Conservation (phyloP, 2,888 invertebrate species). For the Smittia aterrima region DNA sequence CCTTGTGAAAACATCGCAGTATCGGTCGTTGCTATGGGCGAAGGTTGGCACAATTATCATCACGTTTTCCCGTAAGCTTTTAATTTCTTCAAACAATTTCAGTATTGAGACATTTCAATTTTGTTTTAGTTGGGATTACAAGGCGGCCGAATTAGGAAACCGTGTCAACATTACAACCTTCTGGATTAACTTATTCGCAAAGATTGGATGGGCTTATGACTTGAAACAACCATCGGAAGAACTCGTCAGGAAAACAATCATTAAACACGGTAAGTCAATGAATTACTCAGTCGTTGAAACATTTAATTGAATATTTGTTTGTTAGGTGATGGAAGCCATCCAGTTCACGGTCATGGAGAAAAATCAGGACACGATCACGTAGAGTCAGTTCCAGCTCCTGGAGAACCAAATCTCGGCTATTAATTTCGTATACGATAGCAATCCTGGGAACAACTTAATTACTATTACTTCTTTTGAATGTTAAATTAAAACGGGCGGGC, state of each 20-base stretch:
- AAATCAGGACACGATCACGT: neutral
- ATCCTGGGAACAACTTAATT: too few species aligned
- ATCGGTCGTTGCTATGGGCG: constrained; percentile 71
- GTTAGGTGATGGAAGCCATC: constrained; percentile 34
- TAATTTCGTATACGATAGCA: neutral
- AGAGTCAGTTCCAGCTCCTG: constrained; percentile 19
- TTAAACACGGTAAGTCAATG: constrained; percentile 50
- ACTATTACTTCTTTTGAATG: too few species aligned
- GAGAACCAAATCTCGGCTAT: constrained; percentile 29
- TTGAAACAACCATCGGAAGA: constrained; percentile 64
- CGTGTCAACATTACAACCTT: constrained; percentile 68
- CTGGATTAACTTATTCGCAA: constrained; percentile 67
- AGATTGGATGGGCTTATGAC: constrained; percentile 75
- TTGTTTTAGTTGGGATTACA: constrained; percentile 79
- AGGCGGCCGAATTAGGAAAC: constrained; percentile 78
- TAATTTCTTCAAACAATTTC: neutral
- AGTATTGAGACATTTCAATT: neutral
- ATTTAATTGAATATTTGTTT: neutral
- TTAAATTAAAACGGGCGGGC: too few species aligned
- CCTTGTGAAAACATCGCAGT: constrained; percentile 76
- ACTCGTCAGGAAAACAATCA: constrained; percentile 58
- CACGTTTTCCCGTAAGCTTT: constrained; percentile 58
- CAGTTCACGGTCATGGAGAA: neutral
- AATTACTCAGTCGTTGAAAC: neutral
- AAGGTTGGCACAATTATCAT: constrained; percentile 94